Percentiles rank a stretch among this genome's conserved stretches.
These are phyloP conservation scores for Heteractis magnifica DNA, from an alignment of 92 coral and sea anemone genomes.

Conservation along the genomic window DNA sequence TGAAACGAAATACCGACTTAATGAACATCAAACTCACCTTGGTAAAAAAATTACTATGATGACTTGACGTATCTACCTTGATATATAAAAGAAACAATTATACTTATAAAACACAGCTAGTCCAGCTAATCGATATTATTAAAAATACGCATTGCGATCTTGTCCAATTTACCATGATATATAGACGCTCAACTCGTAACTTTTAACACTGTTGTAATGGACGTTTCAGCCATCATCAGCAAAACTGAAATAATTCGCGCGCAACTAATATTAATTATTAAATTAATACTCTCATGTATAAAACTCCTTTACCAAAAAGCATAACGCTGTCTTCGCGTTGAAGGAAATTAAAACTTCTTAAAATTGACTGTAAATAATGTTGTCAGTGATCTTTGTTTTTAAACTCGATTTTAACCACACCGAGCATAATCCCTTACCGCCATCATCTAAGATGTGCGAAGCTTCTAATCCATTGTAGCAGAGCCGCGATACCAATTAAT, in stretches of 20 bases:
- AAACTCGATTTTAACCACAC: background rate
- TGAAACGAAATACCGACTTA: too few relatives aligned
- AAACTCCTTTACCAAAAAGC: background rate
- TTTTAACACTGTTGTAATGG: too few relatives aligned
- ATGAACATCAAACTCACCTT: too few relatives aligned
- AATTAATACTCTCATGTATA: background rate
- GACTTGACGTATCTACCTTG: background rate
- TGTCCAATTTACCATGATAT: too few relatives aligned
- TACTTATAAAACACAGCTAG: background rate
- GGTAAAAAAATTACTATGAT: too few relatives aligned
- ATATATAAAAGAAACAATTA: background rate
- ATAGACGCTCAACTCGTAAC: too few relatives aligned
- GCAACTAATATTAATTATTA: too few relatives aligned
- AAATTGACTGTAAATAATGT: background rate
- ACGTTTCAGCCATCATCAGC: too few relatives aligned
- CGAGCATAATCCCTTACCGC: background rate
- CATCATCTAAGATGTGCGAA: background rate
- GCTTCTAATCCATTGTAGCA: background rate
- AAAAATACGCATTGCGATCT: too few relatives aligned
- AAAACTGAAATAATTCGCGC: too few relatives aligned
- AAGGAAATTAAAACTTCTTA: background rate
- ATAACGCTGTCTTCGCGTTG: background rate
- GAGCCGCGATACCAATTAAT: background rate
- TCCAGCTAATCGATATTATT: background rate
- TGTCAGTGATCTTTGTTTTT: background rate